Evolutionary conservation across 2,888 invertebrate species (phyloP), one percentile per base, ranked within the genome.

Genomic region (Rhodophaea formosa): DNA sequence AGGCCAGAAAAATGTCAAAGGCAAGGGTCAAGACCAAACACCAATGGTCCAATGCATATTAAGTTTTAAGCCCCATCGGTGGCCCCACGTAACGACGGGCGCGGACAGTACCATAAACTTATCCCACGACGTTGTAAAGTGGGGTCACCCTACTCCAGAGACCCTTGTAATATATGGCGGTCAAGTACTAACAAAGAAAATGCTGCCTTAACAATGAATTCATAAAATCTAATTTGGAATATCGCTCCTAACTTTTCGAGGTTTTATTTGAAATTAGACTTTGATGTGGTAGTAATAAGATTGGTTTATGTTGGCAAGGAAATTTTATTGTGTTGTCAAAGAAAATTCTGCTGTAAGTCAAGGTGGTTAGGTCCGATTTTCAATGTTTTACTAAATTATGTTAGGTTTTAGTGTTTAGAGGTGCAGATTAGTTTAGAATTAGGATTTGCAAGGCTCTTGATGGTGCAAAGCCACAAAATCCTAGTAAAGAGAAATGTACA

Each of bases 51-150:
- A 32, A 55, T 56, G 46, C 47, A 56, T 51, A 54, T 54, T 58
- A 56, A 56, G 55, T 45, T 55, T 59, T 56, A 49, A 59, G 56
- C 55, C 59, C 53, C 45, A 44, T 58, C 46, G 57, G 32, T 55
- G 46, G 54, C 53, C 47, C 47, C 55, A 44, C 35, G 58, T 46
- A 32, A 54, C 53, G 46, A 47, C 56, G 44, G 23, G 54, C 35
- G 55, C 52, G 59, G 57, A 49, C 45, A 49, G 23, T 45, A 39
- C 59, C 62, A 62, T 69, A 69, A 69, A 68, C 60, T 61, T 67
- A 66, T 67, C 66, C 62, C 60, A 62, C 58, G 65, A 67, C 66
- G 66, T 58, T 67, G 66, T 65, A 63, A 66, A 66, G 65, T 64
- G 63, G 56, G 63, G 62, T 59, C 63, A 61, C 65, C 59, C 62